Evolutionary conservation across 2,888 invertebrate species (phyloP).

Genomic region (Gastracanthus pulcherrimus): DNA sequence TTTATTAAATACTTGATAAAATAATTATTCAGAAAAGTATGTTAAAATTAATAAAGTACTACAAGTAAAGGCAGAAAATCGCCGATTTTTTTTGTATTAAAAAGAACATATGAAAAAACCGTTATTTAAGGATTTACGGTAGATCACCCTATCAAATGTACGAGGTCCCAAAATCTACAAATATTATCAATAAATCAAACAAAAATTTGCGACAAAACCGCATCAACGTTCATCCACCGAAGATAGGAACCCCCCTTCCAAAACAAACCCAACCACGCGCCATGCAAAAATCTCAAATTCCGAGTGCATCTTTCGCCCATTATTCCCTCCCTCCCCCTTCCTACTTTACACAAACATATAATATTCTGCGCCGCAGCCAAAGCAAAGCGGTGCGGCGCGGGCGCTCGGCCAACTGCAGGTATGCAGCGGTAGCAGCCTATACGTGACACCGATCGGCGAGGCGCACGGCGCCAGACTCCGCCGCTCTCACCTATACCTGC

Average conservation of each 20-base stretch:
- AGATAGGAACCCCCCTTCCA: neutral
- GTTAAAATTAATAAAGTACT: too few species aligned
- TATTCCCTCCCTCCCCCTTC: neutral
- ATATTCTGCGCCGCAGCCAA: neutral
- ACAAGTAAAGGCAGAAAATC: too few species aligned
- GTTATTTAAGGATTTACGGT: too few species aligned
- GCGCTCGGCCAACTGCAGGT: conserved; percentile 19
- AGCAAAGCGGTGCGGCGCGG: neutral
- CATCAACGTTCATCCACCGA: too few species aligned
- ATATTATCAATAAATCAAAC: too few species aligned
- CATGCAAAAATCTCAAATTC: neutral
- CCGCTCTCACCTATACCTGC: neutral
- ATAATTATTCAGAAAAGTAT: too few species aligned
- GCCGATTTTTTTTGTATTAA: too few species aligned
- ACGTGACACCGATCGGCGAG: conserved; percentile 6
- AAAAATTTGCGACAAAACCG: too few species aligned
- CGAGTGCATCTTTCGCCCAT: neutral
- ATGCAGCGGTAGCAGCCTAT: neutral
- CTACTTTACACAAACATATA: neutral
- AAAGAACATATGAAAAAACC: too few species aligned
- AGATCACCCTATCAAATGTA: too few species aligned
- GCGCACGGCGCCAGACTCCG: conserved; percentile 21
- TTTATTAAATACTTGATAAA: too few species aligned
- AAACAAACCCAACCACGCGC: neutral
- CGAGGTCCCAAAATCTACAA: too few species aligned